Evolutionary conservation across 2,113 vertebrate genomes (phyloP).

Genomic region (Hydropotes inermis): DNA sequence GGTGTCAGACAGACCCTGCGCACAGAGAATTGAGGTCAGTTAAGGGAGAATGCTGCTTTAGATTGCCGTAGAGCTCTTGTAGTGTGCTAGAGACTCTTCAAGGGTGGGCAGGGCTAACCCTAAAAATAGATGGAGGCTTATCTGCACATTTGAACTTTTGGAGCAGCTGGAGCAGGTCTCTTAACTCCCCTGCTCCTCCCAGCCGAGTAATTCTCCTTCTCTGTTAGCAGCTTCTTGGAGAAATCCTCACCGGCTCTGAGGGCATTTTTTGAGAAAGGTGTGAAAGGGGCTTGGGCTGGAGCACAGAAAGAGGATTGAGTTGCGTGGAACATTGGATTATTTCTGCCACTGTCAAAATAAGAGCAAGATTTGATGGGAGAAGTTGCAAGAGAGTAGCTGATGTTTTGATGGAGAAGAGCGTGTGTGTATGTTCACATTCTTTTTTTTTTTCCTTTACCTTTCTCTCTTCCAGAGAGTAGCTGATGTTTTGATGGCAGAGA

Average conservation of each 20-base stretch:
- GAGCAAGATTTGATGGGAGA: not conserved
- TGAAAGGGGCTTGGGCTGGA: slow-evolving; percentile 75
- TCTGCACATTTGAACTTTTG: slow-evolving; percentile 57
- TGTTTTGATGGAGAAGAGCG: not conserved
- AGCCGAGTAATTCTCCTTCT: slow-evolving; percentile 62
- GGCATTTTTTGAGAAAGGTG: slow-evolving; percentile 59
- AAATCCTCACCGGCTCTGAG: slow-evolving; percentile 66
- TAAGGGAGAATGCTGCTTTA: not conserved
- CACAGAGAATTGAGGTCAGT: not conserved
- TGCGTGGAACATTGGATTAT: slow-evolving; percentile 72
- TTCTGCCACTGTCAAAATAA: slow-evolving; percentile 69
- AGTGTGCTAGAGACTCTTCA: not conserved
- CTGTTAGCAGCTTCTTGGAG: slow-evolving; percentile 67
- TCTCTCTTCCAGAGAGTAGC: slow-evolving; percentile 45
- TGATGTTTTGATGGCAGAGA: slow-evolving; percentile 11
- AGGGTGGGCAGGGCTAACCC: not conserved
- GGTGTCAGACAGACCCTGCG: not conserved
- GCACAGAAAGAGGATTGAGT: slow-evolving; percentile 74
- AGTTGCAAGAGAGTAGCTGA: slow-evolving; percentile 61
- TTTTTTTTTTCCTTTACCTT: not conserved
- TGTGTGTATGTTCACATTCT: not conserved
- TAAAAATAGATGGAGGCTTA: slow-evolving; percentile 45
- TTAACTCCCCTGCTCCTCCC: slow-evolving; percentile 57
- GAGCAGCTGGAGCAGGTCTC: slow-evolving; percentile 57
- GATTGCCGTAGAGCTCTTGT: not conserved